Base-by-base conservation (phyloP, 2,888 invertebrate species). In the Drosophila paramelanica region DNA sequence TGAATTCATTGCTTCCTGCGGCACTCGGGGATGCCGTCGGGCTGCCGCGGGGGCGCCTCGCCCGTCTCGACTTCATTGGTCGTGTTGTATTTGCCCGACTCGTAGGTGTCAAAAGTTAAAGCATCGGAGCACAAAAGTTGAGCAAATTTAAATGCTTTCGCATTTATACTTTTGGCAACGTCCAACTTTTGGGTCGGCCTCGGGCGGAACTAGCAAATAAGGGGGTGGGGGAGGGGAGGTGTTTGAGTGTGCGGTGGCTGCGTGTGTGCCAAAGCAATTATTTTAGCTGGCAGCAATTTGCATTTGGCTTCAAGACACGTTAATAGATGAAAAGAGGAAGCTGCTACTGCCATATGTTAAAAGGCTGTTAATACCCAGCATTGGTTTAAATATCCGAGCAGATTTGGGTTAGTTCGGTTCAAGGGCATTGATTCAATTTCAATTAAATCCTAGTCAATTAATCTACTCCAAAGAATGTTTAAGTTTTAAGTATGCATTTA, bases 51-150 rank as follows among this genome's bases (percentile, higher is more conserved):
- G 23, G 23, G 23, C 36, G n/a, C 25, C 20, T 20, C 45, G n/a
- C 33, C 31, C 47, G 13, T 17, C 13, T 8, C 20, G 42, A 17
- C 23, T 45, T 38, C 36, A 46, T 25, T 47, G 38, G 36, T 75
- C 79, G 58, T 45, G 71, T 14, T 47, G 47, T 71, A 64, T 66
- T 65, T 62, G 65, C 56, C 42, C 20, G 52, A 45, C 42, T 77
- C 64, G 68, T 89, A 84, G 83, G 83, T 84, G 83, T 84, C 83
- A 89, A 78, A 84, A 84, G 89, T 84, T 84, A 84, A 86, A 88
- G 85, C 83, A 88, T 81, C 75, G 77, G 65, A 86, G 86, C 86
- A 86, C 81, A 88, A 78, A 85, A 86, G 88, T 88, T 88, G 82
- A 23, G 66, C 73, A 84, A 89, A 89, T 88, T 89, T 89, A 89